Conservation (phyloP, 2,113 vertebrate genomes). For the Pyxicephalus adspersus region DNA sequence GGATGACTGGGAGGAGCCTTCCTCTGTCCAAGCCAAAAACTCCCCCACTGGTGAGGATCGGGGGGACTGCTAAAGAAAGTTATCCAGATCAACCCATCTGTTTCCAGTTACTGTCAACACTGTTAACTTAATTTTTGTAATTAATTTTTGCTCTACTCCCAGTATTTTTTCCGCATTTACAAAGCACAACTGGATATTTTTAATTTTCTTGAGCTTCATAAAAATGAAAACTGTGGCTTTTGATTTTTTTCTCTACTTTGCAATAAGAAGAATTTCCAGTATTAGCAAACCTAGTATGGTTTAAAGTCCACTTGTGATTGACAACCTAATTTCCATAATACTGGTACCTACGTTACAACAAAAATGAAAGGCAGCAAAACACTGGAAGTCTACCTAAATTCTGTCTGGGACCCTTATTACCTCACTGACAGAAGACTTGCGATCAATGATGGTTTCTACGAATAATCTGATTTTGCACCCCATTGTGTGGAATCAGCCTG, state of each 20-base stretch:
- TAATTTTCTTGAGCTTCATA: constrained; percentile 58
- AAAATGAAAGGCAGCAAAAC: constrained; percentile 62
- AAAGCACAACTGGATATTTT: constrained; percentile 74
- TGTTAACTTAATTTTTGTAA: constrained; percentile 63
- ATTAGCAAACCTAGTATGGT: constrained; percentile 65
- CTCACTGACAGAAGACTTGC: constrained; percentile 60
- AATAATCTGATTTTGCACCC: constrained; percentile 64
- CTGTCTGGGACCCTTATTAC: constrained; percentile 67
- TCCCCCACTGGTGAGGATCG: constrained; percentile 88
- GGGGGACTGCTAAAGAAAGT: constrained; percentile 73
- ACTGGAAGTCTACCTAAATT: constrained; percentile 67
- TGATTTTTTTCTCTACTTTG: constrained; percentile 48
- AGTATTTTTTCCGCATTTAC: constrained; percentile 63
- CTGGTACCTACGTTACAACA: not conserved
- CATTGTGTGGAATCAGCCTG: constrained; percentile 59
- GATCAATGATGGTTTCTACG: constrained; percentile 61
- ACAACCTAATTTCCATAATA: not conserved
- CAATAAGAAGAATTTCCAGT: constrained; percentile 71
- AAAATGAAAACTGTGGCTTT: constrained; percentile 59
- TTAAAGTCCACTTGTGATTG: constrained; percentile 33
- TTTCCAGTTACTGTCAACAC: constrained; percentile 68
- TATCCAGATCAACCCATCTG: constrained; percentile 66
- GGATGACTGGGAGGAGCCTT: constrained; percentile 91
- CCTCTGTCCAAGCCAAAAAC: constrained; percentile 81
- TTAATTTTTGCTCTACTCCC: constrained; percentile 53